phyloP scores from a whole-genome alignment of 1,140 invertebrate species.

The Drusus annulatus region DNA sequence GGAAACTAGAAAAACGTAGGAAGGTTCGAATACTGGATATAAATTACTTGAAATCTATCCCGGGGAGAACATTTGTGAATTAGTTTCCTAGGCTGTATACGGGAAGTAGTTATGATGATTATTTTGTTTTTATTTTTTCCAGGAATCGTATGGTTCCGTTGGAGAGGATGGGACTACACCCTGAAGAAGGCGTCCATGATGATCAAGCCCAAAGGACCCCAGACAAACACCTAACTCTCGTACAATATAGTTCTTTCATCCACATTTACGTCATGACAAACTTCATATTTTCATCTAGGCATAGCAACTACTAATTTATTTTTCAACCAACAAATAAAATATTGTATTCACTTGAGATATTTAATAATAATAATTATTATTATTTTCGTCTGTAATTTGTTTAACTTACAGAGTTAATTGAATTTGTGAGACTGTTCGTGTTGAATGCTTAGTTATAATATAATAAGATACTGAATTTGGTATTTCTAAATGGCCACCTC shows the following conservation, averaged over 20 bases:
- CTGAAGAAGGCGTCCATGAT: conserved; percentile 91
- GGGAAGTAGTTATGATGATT: too few relatives aligned
- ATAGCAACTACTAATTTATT: conserved; percentile 56
- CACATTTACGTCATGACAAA: conserved; percentile 44
- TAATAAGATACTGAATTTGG: neutral
- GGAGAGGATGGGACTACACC: conserved; percentile 95
- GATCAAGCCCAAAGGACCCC: conserved; percentile 85
- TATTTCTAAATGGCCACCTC: neutral
- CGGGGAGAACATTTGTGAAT: too few relatives aligned
- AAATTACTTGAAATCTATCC: too few relatives aligned
- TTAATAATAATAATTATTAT: too few relatives aligned
- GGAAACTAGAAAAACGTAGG: too few relatives aligned
- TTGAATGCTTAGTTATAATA: conserved; percentile 29
- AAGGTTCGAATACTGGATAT: too few relatives aligned
- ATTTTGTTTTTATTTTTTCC: conserved; percentile 27
- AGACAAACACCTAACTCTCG: conserved; percentile 67
- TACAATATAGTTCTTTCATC: conserved; percentile 36
- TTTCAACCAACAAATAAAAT: conserved; percentile 35
- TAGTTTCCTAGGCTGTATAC: too few relatives aligned
- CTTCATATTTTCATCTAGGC: conserved; percentile 51
- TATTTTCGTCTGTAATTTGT: neutral
- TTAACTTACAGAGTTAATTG: conserved; percentile 9
- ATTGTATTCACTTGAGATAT: conserved; percentile 5
- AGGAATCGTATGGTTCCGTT: conserved; percentile 95
- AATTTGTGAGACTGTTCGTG: conserved; percentile 34